Conservation (phyloP, 2,888 invertebrate species). For the Lithophane leautieri region DNA sequence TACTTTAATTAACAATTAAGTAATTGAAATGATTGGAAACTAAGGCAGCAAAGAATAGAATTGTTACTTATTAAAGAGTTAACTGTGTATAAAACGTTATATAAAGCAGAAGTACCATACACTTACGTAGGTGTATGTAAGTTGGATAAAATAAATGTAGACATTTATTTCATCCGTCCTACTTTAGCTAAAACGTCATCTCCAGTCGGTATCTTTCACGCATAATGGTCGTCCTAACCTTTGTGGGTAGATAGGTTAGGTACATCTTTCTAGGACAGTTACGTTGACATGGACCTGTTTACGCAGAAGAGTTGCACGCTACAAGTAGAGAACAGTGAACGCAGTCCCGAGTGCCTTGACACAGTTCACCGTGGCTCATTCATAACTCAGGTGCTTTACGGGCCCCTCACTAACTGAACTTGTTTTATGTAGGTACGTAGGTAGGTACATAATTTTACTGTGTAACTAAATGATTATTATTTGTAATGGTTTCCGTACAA, state of each 20-base stretch:
- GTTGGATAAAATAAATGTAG: background rate
- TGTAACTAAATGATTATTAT: constrained; percentile 1
- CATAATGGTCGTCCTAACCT: background rate
- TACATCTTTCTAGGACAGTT: constrained; percentile 29
- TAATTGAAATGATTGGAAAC: no score
- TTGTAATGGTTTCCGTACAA: background rate
- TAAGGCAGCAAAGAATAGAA: no score
- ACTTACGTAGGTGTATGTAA: no score
- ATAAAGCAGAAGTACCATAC: no score
- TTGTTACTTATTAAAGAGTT: no score
- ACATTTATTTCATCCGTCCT: background rate
- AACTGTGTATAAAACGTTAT: no score
- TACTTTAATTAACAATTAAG: no score
- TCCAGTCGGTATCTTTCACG: background rate
- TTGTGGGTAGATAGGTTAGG: background rate
- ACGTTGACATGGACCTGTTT: constrained; percentile 41
- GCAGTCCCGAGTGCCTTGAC: constrained; percentile 83
- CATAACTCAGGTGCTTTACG: constrained; percentile 58
- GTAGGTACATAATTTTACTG: background rate
- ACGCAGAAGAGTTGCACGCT: constrained; percentile 27
- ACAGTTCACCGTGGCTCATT: constrained; percentile 71
- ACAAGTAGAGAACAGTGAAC: constrained; percentile 71
- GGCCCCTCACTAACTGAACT: constrained; percentile 43
- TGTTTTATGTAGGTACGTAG: constrained; percentile 40
- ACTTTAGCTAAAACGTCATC: background rate